Evolutionary conservation across 2,113 vertebrate species (phyloP), one percentile per base, ranked within the genome.

Genomic region (Stegastes partitus): DNA sequence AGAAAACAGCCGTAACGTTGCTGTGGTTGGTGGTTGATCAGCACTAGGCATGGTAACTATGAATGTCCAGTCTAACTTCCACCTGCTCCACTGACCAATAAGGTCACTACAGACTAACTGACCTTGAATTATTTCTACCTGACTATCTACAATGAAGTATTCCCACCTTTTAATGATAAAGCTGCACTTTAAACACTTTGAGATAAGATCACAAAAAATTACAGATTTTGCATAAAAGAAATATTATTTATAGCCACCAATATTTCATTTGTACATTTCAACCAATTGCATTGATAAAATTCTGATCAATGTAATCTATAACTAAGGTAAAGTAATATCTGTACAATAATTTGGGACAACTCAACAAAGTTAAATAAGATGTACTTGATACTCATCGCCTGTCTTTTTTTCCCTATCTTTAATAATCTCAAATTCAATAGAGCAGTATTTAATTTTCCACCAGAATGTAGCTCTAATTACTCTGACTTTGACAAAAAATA

Each of bases 361-460:
- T 50, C 18, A 15, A 22, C 19, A 11, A 3, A 22, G 10, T 54
- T 54, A 9, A 51, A 63, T 25, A 63, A 42, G 50, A 63, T 49
- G 50, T 56, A 6, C 1, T 49, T 3, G 44, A 31, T 11, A 14
- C 12, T 34, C 31, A 34, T 34, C 31, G 15, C 21, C 26, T 19
- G n/a, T 9, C 21, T 51, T 21, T 47, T n/a, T 49, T 59, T 51
- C 3, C n/a, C n/a, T 15, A 23, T 8, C 22, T 44, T 39, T 11
- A 51, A 76, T 25, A 58, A 77, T 51, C 31, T 23, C 16, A 68
- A 57, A 47, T 58, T 49, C 2, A 51, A 18, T 9, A 51, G 50
- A 68, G 64, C 28, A 58, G 58, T 54, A 1, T 6, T 61, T 62
- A 15, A 49, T 68, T 65, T 65, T 19, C 25, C 16, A 59, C 55